Evolutionary conservation across 23 tunicate species (phyloP), one percentile per base, ranked within the genome.

Genomic region (Corella eumyota): DNA sequence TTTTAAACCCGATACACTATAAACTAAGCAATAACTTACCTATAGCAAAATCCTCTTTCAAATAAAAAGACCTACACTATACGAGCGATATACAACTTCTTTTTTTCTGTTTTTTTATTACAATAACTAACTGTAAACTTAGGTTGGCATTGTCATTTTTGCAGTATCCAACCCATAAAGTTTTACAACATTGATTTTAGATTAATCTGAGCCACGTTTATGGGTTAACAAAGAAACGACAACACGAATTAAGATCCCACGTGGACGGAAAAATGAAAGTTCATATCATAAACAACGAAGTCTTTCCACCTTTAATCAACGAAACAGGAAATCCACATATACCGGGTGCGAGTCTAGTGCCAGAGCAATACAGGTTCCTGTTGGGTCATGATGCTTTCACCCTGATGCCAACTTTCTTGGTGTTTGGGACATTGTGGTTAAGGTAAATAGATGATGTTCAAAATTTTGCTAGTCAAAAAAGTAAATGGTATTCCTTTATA

Each of bases 191-290:
- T 40, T 40, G 11, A 11, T 40, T 40, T 11, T 40, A 40, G 48
- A 15, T 40, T 40, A 15, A 40, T 40, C 15, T 40, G 48, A 9
- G 13, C 13, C 11, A 40, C 15, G 52, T 79, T 6, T 79, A 79
- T 50, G 87, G 87, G 19, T 45, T 55, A 2, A 63, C 52, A 4
- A n/a, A 22, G 32, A 55, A 70, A 4, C 59, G 77, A 0, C 77
- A 79, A 54, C 77, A 70, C 48, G 66, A 34, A 31, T 40, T 79
- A 37, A 50, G 87, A 22, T 21, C 27, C 0, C 76, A 69, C 45
- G 35, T 48, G 15, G 77, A 63, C 57, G 87, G 87, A 30, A 79
- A 79, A 64, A n/a, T 79, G 72, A 79, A 79, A 38, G 32, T n/a
- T 50, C 15, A 15, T 20, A 45, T 63, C 6, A 79, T 62, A 33